Evolutionary conservation across 1,140 invertebrate species (phyloP).

Genomic region (Drosophila navojoa): DNA sequence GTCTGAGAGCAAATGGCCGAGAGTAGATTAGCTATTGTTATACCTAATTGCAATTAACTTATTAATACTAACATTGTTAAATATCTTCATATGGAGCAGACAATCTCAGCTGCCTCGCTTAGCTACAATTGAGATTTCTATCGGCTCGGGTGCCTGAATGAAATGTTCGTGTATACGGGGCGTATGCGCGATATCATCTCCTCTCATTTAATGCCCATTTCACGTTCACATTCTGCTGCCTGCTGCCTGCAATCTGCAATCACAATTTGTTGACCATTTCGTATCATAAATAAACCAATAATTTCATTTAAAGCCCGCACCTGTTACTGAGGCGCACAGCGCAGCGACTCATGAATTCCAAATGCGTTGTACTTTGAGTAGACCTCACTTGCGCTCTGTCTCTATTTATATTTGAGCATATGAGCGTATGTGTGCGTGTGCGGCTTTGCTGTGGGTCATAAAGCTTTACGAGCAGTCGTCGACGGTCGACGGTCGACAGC

Average conservation of each 20-base stretch:
- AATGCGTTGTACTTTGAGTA: conserved; percentile 33
- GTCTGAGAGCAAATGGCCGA: no score
- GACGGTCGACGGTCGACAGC: conserved; percentile 8
- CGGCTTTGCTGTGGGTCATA: conserved; percentile 37
- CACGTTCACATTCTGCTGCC: conserved; percentile 19
- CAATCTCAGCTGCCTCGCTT: no score
- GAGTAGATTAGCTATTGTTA: no score
- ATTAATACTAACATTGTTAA: no score
- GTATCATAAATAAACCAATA: conserved; percentile 75
- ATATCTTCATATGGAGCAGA: no score
- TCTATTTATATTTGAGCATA: conserved; percentile 1
- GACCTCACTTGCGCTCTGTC: neutral
- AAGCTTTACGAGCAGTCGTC: conserved; percentile 56
- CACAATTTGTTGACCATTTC: conserved; percentile 70
- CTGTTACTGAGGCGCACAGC: conserved; percentile 36
- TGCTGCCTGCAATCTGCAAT: conserved; percentile 57
- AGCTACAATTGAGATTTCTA: neutral
- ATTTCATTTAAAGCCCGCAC: conserved; percentile 72
- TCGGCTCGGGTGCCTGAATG: no score
- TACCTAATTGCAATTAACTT: no score
- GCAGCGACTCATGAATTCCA: conserved; percentile 56
- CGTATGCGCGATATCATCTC: neutral
- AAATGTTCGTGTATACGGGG: neutral
- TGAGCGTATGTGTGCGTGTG: conserved; percentile 11
- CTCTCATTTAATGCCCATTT: conserved; percentile 35